Evolutionary conservation across 2,888 invertebrate species (phyloP).

Genomic region (Phania funesta): DNA sequence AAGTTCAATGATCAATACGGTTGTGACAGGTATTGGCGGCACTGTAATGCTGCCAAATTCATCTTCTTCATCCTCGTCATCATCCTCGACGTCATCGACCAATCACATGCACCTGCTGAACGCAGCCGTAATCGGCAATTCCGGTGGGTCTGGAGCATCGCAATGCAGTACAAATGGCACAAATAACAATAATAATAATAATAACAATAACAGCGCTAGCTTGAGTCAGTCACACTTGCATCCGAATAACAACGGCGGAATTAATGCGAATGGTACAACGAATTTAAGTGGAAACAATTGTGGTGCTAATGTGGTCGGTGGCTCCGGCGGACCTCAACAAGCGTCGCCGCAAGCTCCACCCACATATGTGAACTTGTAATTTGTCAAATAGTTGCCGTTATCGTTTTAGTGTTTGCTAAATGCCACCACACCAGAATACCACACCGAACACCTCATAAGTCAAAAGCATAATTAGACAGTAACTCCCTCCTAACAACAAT

Average conservation of each 20-base stretch:
- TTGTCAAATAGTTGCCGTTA: constrained; percentile 13
- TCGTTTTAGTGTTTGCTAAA: constrained; percentile 22
- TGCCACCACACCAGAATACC: neutral
- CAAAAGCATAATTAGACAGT: constrained; percentile 7
- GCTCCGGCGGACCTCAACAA: constrained; percentile 77
- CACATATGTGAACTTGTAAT: constrained; percentile 92
- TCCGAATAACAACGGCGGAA: constrained; percentile 30
- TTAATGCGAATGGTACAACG: constrained; percentile 45
- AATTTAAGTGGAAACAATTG: constrained; percentile 51
- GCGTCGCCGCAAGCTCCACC: constrained; percentile 91
- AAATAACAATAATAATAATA: constrained; percentile 46
- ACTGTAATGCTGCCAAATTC: constrained; percentile 79
- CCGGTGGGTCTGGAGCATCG: constrained; percentile 31
- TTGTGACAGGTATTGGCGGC: constrained; percentile 76
- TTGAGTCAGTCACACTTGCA: constrained; percentile 41
- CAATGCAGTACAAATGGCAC: constrained; percentile 54
- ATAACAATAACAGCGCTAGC: constrained; percentile 17
- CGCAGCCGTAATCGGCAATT: constrained; percentile 44
- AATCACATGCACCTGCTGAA: constrained; percentile 76
- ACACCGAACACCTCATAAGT: constrained; percentile 11
- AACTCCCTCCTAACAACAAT: constrained; percentile 2
- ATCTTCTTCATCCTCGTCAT: constrained; percentile 78
- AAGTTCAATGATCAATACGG: constrained; percentile 74
- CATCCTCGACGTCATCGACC: constrained; percentile 76
- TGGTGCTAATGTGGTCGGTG: constrained; percentile 49